A percentile compares a stretch with the other conserved stretches of the same genome.
These are phyloP conservation scores for Epinotia demarniana DNA, from an alignment of 2,888 invertebrate genomes.

Conservation along the genomic window DNA sequence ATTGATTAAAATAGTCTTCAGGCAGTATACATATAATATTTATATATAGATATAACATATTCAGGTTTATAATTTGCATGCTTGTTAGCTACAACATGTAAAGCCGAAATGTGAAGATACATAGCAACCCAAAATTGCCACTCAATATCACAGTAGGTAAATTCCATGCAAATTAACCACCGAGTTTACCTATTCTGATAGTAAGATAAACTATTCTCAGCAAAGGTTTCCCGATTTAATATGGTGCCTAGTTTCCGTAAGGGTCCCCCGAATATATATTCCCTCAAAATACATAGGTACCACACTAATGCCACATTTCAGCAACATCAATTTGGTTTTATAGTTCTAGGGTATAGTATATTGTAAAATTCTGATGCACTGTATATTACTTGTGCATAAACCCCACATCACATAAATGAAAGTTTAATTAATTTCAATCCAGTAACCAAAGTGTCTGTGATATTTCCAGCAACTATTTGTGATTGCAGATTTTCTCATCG, in stretches of 20 bases:
- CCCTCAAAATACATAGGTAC: not conserved
- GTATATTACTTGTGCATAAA: not conserved
- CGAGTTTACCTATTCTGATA: slow-evolving; percentile 36
- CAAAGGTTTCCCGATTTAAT: slow-evolving; percentile 28
- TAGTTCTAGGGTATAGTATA: not conserved
- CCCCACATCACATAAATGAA: not conserved
- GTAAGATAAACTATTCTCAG: slow-evolving; percentile 6
- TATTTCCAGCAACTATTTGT: slow-evolving; percentile 2
- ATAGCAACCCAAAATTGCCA: slow-evolving; percentile 12
- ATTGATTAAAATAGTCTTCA: not conserved
- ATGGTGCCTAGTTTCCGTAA: slow-evolving; percentile 13
- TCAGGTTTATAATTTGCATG: not conserved
- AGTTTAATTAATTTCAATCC: not conserved
- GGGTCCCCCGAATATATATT: not conserved
- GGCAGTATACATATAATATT: not conserved
- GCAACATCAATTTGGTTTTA: not conserved
- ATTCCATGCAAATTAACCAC: slow-evolving; percentile 38
- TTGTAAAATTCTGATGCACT: not conserved
- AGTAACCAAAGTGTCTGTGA: not conserved
- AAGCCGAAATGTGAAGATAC: slow-evolving; percentile 11
- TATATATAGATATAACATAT: not conserved
- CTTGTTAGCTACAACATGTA: not conserved
- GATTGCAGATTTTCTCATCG: slow-evolving; percentile 39
- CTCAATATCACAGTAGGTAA: slow-evolving; percentile 34
- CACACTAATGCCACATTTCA: not conserved